Evolutionary conservation across 2,888 invertebrate genomes (phyloP).

Genomic region (Apamea monoglypha): DNA sequence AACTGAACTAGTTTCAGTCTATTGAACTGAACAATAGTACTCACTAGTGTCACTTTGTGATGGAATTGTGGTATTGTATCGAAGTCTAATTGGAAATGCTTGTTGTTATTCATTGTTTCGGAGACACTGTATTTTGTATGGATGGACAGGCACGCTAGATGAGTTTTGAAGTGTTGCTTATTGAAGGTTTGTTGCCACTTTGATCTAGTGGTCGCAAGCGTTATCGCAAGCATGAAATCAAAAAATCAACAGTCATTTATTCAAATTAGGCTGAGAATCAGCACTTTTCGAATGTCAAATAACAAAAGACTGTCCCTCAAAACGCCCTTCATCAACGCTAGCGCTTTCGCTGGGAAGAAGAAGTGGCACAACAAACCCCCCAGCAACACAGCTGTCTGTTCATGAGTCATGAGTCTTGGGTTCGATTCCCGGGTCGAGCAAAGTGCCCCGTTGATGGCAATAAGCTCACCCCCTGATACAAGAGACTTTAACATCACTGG

Average conservation of each 20-base stretch:
- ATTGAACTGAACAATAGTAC: slow-evolving; percentile 55
- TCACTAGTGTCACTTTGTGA: slow-evolving; percentile 45
- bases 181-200: slow-evolving; percentile 1
- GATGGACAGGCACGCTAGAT: slow-evolving; percentile 2
- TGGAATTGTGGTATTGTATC: slow-evolving; percentile 65
- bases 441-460: background rate
- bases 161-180: slow-evolving; percentile 1
- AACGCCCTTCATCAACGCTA: no score
- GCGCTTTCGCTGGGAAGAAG: no score
- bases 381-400: no score
- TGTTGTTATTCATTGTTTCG: slow-evolving; percentile 47
- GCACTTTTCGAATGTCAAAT: no score
- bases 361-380: no score
- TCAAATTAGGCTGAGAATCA: no score
- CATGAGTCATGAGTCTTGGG: no score
- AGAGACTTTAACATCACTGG: background rate
- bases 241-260: no score
- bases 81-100: slow-evolving; percentile 68
- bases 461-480: background rate
- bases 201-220: background rate
- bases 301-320: no score
- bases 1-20: slow-evolving; percentile 42
- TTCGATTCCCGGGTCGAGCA: background rate
- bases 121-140: slow-evolving; percentile 1
- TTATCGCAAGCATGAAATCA: no score